phyloP scores from a whole-genome alignment of 2,888 invertebrate species.

The Mesopsocus fuscifrons region DNA sequence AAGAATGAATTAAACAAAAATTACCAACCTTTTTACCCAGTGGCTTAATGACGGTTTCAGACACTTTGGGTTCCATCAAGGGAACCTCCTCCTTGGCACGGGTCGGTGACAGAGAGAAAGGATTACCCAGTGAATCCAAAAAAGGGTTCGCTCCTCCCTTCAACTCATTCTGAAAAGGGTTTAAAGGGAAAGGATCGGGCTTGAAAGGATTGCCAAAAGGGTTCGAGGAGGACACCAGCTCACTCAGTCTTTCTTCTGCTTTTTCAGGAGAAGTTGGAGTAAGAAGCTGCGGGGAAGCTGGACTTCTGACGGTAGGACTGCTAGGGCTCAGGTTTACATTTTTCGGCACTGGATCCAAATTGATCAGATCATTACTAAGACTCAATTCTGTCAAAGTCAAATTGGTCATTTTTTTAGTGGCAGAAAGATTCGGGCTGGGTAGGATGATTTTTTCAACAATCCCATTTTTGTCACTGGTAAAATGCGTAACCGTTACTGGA shows the following conservation, averaged over 20 bases:
- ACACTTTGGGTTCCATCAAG: no score
- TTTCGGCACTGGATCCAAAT: not conserved
- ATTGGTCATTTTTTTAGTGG: constrained; percentile 8
- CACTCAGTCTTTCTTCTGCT: not conserved
- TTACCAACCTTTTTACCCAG: no score
- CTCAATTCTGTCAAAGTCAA: constrained; percentile 3
- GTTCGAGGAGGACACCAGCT: constrained; percentile 1
- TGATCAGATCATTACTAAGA: constrained; percentile 17
- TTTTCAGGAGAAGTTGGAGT: not conserved
- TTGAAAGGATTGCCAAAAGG: constrained; percentile 6
- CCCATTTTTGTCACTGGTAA: constrained; percentile 21
- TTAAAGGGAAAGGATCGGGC: not conserved
- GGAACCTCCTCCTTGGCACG: no score
- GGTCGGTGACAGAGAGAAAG: no score
- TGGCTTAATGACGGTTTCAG: no score
- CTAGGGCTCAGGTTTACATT: not conserved
- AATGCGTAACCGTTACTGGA: constrained; percentile 40
- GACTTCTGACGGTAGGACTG: not conserved
- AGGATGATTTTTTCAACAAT: constrained; percentile 22
- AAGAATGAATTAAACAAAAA: no score
- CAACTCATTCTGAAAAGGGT: constrained; percentile 11
- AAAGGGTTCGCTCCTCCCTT: constrained; percentile 29
- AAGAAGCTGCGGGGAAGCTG: not conserved
- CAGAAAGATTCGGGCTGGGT: constrained; percentile 9
- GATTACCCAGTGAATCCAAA: constrained; percentile 23